Conservation (phyloP, 2,113 vertebrate genomes). For the Procavia capensis region DNA sequence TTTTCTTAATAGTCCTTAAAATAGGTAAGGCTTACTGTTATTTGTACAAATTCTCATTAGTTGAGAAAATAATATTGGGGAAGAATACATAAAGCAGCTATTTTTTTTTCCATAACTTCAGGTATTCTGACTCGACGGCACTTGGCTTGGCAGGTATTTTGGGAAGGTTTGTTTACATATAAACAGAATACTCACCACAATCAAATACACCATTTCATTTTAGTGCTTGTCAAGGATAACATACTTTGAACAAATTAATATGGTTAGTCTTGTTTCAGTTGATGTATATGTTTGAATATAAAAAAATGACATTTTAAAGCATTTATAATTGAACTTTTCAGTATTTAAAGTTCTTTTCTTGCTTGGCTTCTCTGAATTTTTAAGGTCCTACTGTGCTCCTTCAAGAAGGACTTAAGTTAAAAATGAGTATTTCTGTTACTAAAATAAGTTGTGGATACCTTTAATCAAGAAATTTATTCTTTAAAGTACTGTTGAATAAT, state of each 20-base stretch:
- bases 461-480: conserved; percentile 17
- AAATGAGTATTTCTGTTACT: neutral
- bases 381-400: neutral
- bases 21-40: neutral
- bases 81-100: neutral
- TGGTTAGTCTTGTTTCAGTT: conserved; percentile 38
- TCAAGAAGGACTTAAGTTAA: neutral
- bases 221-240: neutral
- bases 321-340: conserved; percentile 18
- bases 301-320: neutral
- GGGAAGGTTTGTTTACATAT: neutral
- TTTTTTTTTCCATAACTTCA: neutral
- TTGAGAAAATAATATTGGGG: conserved; percentile 34
- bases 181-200: neutral
- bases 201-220: neutral
- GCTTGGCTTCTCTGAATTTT: neutral
- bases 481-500: neutral
- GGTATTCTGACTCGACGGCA: too few relatives aligned
- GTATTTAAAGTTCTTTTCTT: neutral
- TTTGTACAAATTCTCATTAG: neutral
- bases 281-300: neutral
- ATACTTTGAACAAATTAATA: neutral
- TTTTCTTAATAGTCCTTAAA: neutral
- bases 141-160: neutral
- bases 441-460: neutral